Conservation (phyloP, 2,797 vertebrate genomes). For the Xyrichtys novacula region DNA sequence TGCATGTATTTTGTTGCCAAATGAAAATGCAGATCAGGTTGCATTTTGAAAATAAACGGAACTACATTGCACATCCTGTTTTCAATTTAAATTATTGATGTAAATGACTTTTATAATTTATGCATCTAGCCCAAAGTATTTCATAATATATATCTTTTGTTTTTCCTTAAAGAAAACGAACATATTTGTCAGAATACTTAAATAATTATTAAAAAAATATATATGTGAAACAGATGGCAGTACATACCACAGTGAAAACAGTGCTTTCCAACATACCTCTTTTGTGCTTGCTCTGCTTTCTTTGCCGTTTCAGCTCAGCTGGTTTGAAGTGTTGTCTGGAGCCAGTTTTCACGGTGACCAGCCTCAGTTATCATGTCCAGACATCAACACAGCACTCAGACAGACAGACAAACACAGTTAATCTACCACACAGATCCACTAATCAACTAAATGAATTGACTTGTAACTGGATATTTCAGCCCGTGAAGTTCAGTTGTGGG, state of each 20-base stretch:
- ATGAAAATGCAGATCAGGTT: constrained; percentile 53
- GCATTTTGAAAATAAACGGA: constrained; percentile 67
- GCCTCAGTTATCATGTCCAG: constrained; percentile 55
- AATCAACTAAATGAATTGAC: constrained; percentile 67
- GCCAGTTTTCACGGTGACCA: constrained; percentile 62
- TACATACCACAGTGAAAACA: background rate
- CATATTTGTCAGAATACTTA: too few relatives aligned
- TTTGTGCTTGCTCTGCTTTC: constrained; percentile 9
- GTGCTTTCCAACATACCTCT: background rate
- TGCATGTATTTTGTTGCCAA: constrained; percentile 65
- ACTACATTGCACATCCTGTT: constrained; percentile 45
- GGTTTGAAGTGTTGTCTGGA: constrained; percentile 79
- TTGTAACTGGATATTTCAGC: constrained; percentile 63
- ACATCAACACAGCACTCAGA: constrained; percentile 56
- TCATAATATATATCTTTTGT: background rate
- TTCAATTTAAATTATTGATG: constrained; percentile 40
- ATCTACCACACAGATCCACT: constrained; percentile 55
- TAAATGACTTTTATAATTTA: background rate
- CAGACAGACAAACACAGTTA: constrained; percentile 48
- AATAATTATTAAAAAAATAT: too few relatives aligned
- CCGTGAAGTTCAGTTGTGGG: constrained; percentile 14
- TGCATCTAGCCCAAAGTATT: background rate
- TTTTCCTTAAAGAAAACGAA: too few relatives aligned
- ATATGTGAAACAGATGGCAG: background rate
- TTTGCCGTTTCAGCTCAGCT: constrained; percentile 66